Percentiles rank a stretch among this genome's conserved stretches.
These are phyloP conservation scores for Eutrigla gurnardus DNA, from an alignment of 2,797 vertebrate genomes.

Conservation along the genomic window DNA sequence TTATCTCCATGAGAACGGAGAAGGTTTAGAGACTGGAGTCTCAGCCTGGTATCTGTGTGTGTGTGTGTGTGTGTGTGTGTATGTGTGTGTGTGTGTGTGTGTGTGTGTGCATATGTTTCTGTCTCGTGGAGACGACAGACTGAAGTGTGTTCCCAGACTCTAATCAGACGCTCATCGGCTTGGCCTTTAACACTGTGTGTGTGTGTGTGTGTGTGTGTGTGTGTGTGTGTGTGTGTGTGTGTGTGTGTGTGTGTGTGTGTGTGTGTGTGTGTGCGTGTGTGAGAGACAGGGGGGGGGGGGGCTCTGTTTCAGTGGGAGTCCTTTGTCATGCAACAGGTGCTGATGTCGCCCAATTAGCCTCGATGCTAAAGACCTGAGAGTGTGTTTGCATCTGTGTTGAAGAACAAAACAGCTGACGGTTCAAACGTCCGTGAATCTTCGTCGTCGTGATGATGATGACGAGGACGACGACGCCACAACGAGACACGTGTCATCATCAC, in stretches of 20 bases:
- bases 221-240: constrained; percentile 29
- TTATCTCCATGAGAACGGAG: constrained; percentile 81
- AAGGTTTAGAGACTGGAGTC: constrained; percentile 66
- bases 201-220: constrained; percentile 9
- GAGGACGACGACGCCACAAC: too few species aligned
- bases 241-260: constrained; percentile 25
- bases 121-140: constrained; percentile 21
- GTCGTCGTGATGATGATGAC: neutral
- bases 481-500: constrained; percentile 22
- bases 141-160: too few species aligned
- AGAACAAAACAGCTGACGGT: constrained; percentile 30
- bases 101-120: constrained; percentile 30
- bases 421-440: constrained; percentile 40
- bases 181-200: too few species aligned
- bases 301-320: constrained; percentile 55
- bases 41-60: constrained; percentile 52
- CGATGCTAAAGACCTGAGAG: constrained; percentile 39
- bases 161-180: too few species aligned
- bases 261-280: constrained; percentile 39
- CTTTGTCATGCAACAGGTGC: constrained; percentile 84
- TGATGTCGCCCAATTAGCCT: constrained; percentile 73
- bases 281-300: neutral
- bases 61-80: constrained; percentile 43
- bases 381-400: constrained; percentile 37
- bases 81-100: constrained; percentile 33